Conservation (phyloP, 1,140 invertebrate genomes). For the Cardiocondyla obscurior region DNA sequence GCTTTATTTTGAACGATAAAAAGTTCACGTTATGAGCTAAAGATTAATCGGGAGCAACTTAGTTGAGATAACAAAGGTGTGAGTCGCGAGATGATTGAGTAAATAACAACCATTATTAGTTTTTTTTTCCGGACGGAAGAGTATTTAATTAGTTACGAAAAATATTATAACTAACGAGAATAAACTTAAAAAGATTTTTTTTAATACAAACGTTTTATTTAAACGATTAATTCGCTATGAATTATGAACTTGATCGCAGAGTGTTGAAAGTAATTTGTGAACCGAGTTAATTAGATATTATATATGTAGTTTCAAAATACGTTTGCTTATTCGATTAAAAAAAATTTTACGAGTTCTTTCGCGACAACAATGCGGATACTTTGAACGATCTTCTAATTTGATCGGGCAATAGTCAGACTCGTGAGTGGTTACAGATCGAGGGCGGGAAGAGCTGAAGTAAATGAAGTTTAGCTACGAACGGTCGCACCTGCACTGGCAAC, state of each 20-base stretch:
- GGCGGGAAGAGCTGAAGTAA: slow-evolving; percentile 18
- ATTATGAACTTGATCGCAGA: background rate
- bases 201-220: background rate
- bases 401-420: slow-evolving; percentile 38
- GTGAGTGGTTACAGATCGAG: slow-evolving; percentile 34
- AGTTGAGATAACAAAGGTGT: background rate
- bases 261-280: background rate
- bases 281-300: background rate
- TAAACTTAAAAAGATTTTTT: background rate
- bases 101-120: background rate
- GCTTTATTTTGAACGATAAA: background rate
- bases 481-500: slow-evolving; percentile 50
- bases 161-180: background rate
- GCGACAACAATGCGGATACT: slow-evolving; percentile 29
- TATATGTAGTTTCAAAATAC: background rate
- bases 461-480: slow-evolving; percentile 52
- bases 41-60: background rate
- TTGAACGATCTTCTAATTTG: slow-evolving; percentile 55
- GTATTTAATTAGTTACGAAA: background rate
- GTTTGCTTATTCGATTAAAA: background rate
- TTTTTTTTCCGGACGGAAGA: background rate
- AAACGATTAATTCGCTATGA: too few species aligned
- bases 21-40: background rate
- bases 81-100: background rate
- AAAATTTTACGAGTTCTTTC: slow-evolving; percentile 10